These are phyloP conservation scores for Spea multiplicata DNA, from an alignment of 2,113 vertebrate species.

Conservation along the genomic window DNA sequence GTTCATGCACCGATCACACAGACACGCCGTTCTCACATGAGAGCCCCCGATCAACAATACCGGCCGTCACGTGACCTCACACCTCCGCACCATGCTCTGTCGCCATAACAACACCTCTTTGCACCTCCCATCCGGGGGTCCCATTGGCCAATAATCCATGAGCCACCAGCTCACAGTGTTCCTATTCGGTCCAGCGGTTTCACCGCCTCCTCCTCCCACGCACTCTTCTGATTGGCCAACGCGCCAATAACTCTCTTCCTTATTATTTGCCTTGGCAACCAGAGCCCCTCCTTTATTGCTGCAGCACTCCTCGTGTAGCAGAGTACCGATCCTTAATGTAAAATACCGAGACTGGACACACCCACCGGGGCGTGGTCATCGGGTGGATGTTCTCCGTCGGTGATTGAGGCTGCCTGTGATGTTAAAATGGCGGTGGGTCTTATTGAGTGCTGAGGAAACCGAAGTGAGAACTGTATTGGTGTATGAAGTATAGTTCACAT, in stretches of 20 bases:
- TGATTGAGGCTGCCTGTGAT: constrained; percentile 34
- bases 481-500: constrained; percentile 4
- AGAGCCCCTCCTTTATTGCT: neutral
- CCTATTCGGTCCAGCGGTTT: neutral
- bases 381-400: constrained; percentile 20
- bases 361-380: constrained; percentile 15
- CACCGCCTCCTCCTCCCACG: neutral
- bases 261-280: neutral
- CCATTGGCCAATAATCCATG: neutral
- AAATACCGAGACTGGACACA: neutral
- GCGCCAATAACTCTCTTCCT: neutral
- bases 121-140: neutral
- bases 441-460: constrained; percentile 25
- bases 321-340: neutral
- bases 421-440: constrained; percentile 41
- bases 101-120: constrained; percentile 19
- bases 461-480: constrained; percentile 6
- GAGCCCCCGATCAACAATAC: neutral
- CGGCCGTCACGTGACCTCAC: neutral
- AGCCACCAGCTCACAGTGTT: too few species aligned
- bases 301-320: neutral
- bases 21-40: too few species aligned
- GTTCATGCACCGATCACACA: too few species aligned
- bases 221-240: neutral
- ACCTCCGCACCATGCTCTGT: neutral